Conservation (phyloP, 2,888 invertebrate genomes). For the Archips crataeganus region DNA sequence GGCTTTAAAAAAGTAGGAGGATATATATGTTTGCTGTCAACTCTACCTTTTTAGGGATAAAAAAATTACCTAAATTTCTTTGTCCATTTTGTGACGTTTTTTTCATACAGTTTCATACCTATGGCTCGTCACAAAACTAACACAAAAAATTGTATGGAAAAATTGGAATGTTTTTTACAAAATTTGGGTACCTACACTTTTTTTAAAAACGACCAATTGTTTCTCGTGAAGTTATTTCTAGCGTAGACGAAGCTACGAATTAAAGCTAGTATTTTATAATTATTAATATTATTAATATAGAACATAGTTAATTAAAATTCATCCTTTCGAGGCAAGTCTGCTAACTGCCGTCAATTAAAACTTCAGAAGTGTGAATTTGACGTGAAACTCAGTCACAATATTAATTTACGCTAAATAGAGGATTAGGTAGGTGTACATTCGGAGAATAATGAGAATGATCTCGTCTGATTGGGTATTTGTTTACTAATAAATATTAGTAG, state of each 20-base stretch:
- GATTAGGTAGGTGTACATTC: constrained; percentile 43
- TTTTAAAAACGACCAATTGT: not conserved
- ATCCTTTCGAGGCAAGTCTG: constrained; percentile 14
- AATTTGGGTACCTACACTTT: too few relatives aligned
- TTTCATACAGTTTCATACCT: too few relatives aligned
- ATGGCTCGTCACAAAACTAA: too few relatives aligned
- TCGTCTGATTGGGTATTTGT: constrained; percentile 37
- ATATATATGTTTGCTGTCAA: too few relatives aligned
- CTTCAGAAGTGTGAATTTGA: constrained; percentile 27
- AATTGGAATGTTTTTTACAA: too few relatives aligned
- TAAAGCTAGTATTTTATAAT: not conserved
- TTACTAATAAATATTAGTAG: not conserved
- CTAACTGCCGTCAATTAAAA: constrained; percentile 29
- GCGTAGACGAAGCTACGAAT: too few relatives aligned
- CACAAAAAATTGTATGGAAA: too few relatives aligned
- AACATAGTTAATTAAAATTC: constrained; percentile 7
- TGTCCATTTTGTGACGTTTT: too few relatives aligned
- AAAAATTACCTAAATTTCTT: too few relatives aligned
- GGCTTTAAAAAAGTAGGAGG: too few relatives aligned
- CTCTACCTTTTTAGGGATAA: too few relatives aligned
- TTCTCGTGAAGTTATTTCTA: not conserved
- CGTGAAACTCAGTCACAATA: constrained; percentile 41
- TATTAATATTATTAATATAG: not conserved
- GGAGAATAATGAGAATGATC: constrained; percentile 38
- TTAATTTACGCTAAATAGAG: constrained; percentile 53